Percentiles rank a stretch among this genome's conserved stretches.
Conservation (phyloP, 53 echinoderm and acorn worm species). For the Paracentrotus lividus region DNA sequence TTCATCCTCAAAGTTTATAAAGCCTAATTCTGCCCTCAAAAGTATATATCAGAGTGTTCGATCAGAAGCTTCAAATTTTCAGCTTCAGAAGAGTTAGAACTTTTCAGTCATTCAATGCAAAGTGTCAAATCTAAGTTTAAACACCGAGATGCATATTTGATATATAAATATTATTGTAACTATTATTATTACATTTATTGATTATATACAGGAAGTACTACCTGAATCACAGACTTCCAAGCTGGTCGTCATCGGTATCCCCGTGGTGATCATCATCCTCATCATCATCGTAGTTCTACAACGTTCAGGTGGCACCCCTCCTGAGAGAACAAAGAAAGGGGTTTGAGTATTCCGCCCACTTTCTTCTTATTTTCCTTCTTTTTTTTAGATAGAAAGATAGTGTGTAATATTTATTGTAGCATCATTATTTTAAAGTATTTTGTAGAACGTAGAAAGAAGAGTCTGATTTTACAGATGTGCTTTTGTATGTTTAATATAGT, state of each 20-base stretch:
- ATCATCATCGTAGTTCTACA: background rate
- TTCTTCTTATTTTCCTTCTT: background rate
- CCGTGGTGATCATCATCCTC: conserved; percentile 12
- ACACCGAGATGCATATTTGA: no score
- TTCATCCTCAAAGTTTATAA: no score
- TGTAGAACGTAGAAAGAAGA: background rate
- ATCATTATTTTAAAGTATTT: background rate
- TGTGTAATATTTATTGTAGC: conserved; percentile 9
- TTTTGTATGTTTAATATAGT: background rate
- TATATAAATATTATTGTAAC: no score
- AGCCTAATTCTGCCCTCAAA: no score
- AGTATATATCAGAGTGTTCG: no score
- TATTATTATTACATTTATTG: background rate
- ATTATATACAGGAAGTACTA: conserved; percentile 5
- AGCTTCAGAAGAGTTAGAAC: no score
- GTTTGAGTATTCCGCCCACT: background rate
- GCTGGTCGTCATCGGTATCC: conserved; percentile 1
- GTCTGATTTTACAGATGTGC: background rate
- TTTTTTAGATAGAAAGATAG: background rate
- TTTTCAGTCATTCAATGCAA: no score
- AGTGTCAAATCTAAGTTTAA: no score
- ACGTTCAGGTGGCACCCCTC: background rate
- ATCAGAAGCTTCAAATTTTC: no score
- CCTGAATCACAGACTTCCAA: conserved; percentile 17
- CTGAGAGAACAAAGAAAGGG: conserved; percentile 59